Evolutionary conservation across 2,888 invertebrate species (phyloP).

Genomic region (Drosophila austrosaltans): DNA sequence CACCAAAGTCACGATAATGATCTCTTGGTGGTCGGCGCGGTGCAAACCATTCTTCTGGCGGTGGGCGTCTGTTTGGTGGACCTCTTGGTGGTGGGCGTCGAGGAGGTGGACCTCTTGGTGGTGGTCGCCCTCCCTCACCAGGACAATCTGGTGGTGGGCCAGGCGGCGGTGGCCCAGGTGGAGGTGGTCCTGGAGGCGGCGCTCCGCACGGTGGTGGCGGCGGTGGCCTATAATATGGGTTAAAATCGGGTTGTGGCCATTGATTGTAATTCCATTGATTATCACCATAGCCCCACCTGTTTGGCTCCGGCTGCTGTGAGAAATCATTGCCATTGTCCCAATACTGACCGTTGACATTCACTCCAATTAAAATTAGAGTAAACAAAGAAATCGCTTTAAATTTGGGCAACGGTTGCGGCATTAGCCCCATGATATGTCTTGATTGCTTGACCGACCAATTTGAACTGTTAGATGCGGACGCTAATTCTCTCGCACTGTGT

Average conservation of each 20-base stretch:
- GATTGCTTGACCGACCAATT: slow-evolving; percentile 30
- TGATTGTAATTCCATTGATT: slow-evolving; percentile 22
- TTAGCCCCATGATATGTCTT: slow-evolving; percentile 26
- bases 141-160: slow-evolving; percentile 46
- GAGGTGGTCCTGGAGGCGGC: slow-evolving; percentile 35
- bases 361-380: slow-evolving; percentile 9
- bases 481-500: slow-evolving; percentile 18
- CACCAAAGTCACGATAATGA: slow-evolving; percentile 53
- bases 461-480: slow-evolving; percentile 29
- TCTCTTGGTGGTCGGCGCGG: slow-evolving; percentile 33
- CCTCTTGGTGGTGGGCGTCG: slow-evolving; percentile 1
- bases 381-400: neutral
- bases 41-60: neutral
- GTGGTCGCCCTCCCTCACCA: slow-evolving; percentile 31
- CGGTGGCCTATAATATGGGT: slow-evolving; percentile 46
- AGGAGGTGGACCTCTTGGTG: neutral
- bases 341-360: slow-evolving; percentile 28
- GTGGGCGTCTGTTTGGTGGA: neutral
- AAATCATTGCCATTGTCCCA: slow-evolving; percentile 30
- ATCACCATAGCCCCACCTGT: slow-evolving; percentile 48
- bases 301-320: slow-evolving; percentile 26
- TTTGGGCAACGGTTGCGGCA: neutral
- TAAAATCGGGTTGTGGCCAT: slow-evolving; percentile 36
- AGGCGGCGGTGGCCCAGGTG: slow-evolving; percentile 29
- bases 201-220: slow-evolving; percentile 42